These are phyloP conservation scores for Otocyon megalotis DNA, from an alignment of 2,113 vertebrate species.

Conservation along the genomic window DNA sequence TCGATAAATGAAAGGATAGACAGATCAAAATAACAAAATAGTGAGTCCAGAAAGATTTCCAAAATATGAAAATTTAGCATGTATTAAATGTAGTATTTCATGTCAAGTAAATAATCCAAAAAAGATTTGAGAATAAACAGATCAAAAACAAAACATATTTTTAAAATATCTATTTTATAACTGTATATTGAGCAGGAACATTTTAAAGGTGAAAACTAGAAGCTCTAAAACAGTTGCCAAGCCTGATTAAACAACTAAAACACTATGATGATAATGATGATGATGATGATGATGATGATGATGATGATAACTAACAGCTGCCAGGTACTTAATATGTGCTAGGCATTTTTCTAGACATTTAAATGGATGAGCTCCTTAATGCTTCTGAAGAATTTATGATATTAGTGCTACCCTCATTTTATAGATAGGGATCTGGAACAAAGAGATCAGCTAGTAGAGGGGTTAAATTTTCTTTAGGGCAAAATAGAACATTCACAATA, in stretches of 20 bases:
- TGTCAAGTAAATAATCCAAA: background rate
- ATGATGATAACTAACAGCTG: background rate
- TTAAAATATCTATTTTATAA: background rate
- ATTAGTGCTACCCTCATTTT: background rate
- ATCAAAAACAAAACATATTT: background rate
- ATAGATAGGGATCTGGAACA: background rate
- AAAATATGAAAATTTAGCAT: background rate
- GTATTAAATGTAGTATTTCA: background rate
- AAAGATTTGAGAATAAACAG: background rate
- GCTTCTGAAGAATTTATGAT: background rate
- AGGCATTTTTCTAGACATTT: background rate
- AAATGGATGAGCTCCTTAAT: background rate
- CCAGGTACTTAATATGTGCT: background rate
- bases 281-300: background rate
- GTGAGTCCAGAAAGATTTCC: background rate
- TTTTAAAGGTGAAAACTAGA: background rate
- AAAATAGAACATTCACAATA: background rate
- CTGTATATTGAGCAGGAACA: conserved; percentile 3
- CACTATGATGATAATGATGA: background rate
- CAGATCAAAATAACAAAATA: conserved; percentile 4
- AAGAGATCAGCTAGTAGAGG: background rate
- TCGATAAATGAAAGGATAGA: background rate
- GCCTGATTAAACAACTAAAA: conserved; percentile 2
- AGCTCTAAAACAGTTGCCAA: conserved; percentile 3
- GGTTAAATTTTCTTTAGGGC: background rate